Percentiles rank a stretch among this genome's conserved stretches.
Evolutionary conservation across 2,797 vertebrate genomes (phyloP).

Genomic region (Sardinella longiceps): DNA sequence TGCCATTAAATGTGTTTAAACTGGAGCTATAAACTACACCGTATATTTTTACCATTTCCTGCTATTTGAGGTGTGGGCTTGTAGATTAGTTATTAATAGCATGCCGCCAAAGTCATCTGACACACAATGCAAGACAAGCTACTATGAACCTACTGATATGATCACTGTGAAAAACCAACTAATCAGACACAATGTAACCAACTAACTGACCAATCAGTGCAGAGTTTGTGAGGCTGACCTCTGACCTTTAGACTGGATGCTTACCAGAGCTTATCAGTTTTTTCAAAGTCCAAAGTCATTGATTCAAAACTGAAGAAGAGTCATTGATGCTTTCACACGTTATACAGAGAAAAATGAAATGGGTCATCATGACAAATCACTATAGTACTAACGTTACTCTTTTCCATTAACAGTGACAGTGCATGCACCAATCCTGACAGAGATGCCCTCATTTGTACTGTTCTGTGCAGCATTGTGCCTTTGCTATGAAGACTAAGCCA

Average conservation of each 20-base stretch:
- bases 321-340: slow-evolving; percentile 40
- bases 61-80: not conserved
- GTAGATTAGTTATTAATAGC: not conserved
- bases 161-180: not conserved
- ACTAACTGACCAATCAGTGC: not conserved
- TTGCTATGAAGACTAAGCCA: not conserved
- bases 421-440: not conserved
- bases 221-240: slow-evolving; percentile 27
- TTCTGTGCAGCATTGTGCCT: not conserved
- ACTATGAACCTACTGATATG: not conserved
- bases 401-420: not conserved
- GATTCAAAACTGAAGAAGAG: no score
- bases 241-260: slow-evolving; percentile 60
- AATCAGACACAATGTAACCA: not conserved
- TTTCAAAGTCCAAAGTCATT: slow-evolving; percentile 59
- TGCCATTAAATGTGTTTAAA: not conserved
- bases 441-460: not conserved
- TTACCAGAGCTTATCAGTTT: slow-evolving; percentile 58
- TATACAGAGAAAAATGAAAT: not conserved
- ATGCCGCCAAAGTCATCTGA: not conserved
- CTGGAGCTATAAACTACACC: not conserved
- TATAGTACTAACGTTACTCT: not conserved
- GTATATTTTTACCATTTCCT: no score
- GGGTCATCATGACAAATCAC: no score
- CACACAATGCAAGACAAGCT: slow-evolving; percentile 1